Base-by-base conservation (phyloP, 2,888 invertebrate species). In the Congeria kusceri region DNA sequence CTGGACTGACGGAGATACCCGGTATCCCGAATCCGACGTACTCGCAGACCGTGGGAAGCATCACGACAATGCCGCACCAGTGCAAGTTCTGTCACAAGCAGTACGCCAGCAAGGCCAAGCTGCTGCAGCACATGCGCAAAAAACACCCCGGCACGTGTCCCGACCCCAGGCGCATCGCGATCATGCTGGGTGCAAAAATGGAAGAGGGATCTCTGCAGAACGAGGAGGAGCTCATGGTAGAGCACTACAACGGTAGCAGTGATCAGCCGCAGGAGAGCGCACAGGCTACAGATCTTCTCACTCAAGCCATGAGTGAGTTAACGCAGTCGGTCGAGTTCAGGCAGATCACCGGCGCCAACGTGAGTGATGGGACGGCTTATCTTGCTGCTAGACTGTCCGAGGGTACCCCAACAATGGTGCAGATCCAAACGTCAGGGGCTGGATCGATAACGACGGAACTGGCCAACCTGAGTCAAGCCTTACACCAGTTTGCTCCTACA, bases 81-180 rank as follows among this genome's bases (percentile, higher is more conserved):
- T 97, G 97, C 91, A 95, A 95, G 72, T 96, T 96, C 95, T 98
- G 98, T 92, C 96, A 97, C 92, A 96, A 97, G 85, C 97, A 98
- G 93, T 98, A 97, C 93, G 96, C 96, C 28, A 96, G 97, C 87
- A 96, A 96, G 87, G 95, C 95, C 28, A 95, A 95, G 88, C 91
- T 95, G n/a, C 89, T 94, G 74, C 94, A 95, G 84, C 95, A 95
- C 87, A 94, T 94, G 85, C 90, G 94, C 5, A 94, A 94, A 85
- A 93, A 94, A 64, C 95, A 95, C 84, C 84, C 91, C 18, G 91
- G 86, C 7, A 32, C 20, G 25, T 53, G 53, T 25, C 53, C 53
- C n/a, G 53, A 15, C 20, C 5, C 3, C 49, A 49, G 49, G 20
- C 23, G 53, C n/a, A 53, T 15, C 20, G n/a, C 53, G n/a, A 1